phyloP scores from a whole-genome alignment of 1,140 invertebrate genomes.

The Mactra quadrangularis region DNA sequence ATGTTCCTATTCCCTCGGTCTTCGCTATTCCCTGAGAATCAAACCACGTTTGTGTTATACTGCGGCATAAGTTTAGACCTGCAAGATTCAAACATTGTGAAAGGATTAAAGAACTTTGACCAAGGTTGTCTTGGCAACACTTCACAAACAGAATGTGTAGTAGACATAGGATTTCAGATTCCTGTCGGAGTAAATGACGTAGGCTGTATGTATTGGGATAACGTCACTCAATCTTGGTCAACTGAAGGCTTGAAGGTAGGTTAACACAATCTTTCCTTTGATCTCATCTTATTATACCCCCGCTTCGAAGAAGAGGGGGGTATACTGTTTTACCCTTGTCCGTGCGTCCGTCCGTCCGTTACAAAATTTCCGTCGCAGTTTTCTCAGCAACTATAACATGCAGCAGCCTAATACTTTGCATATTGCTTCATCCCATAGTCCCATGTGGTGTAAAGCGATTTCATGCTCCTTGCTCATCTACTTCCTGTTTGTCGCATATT shows the following conservation, averaged over 20 bases:
- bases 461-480: too few species aligned
- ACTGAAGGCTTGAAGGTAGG: constrained; percentile 5
- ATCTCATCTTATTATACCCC: too few species aligned
- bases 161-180: neutral
- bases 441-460: too few species aligned
- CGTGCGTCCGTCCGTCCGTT: too few species aligned
- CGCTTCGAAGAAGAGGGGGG: too few species aligned
- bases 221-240: neutral
- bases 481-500: too few species aligned
- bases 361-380: too few species aligned
- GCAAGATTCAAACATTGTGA: neutral
- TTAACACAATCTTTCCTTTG: neutral
- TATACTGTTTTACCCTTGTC: too few species aligned
- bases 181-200: neutral
- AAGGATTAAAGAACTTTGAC: neutral
- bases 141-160: neutral
- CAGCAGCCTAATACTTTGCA: too few species aligned
- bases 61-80: constrained; percentile 4
- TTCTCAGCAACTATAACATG: too few species aligned
- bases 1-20: neutral
- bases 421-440: too few species aligned
- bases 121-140: constrained; percentile 8
- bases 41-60: neutral
- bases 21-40: neutral
- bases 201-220: constrained; percentile 9